A percentile compares a stretch with the other conserved stretches of the same genome.
phyloP scores from a whole-genome alignment of 2,888 invertebrate species.

The Drosophila emarginata region DNA sequence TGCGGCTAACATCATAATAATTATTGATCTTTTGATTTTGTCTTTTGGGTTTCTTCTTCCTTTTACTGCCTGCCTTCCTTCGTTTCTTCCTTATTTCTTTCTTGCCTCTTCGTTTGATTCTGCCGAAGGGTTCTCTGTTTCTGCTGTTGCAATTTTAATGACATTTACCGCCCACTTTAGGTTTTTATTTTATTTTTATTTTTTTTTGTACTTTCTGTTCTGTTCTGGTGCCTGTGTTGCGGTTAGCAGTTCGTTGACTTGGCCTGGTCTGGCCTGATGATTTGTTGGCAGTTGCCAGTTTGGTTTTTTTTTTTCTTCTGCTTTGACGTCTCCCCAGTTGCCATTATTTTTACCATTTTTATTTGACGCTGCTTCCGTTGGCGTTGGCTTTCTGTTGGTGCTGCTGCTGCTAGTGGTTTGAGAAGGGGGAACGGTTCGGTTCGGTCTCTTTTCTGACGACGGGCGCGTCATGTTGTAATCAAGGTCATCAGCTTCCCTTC shows the following conservation, averaged over 20 bases:
- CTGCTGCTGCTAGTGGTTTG: background rate
- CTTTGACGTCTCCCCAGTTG: slow-evolving; percentile 48
- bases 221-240: slow-evolving; percentile 51
- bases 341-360: slow-evolving; percentile 69
- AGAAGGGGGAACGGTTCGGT: background rate
- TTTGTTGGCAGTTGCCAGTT: slow-evolving; percentile 61
- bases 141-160: slow-evolving; percentile 71
- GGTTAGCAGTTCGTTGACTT: slow-evolving; percentile 75
- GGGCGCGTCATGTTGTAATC: slow-evolving; percentile 65
- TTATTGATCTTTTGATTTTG: slow-evolving; percentile 80
- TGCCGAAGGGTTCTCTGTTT: slow-evolving; percentile 39
- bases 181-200: slow-evolving; percentile 7
- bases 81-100: slow-evolving; percentile 31
- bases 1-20: slow-evolving; percentile 66
- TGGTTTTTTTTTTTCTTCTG: slow-evolving; percentile 5
- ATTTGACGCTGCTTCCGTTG: slow-evolving; percentile 63
- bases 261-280: slow-evolving; percentile 57
- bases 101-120: slow-evolving; percentile 33
- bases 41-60: slow-evolving; percentile 24
- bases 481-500: slow-evolving; percentile 65
- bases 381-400: background rate
- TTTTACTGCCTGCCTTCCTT: background rate
- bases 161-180: slow-evolving; percentile 42
- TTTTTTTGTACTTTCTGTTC: slow-evolving; percentile 16
- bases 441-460: slow-evolving; percentile 10